These are phyloP conservation scores for Geophilus truncorum DNA, from an alignment of 2,888 invertebrate genomes.

Conservation along the genomic window DNA sequence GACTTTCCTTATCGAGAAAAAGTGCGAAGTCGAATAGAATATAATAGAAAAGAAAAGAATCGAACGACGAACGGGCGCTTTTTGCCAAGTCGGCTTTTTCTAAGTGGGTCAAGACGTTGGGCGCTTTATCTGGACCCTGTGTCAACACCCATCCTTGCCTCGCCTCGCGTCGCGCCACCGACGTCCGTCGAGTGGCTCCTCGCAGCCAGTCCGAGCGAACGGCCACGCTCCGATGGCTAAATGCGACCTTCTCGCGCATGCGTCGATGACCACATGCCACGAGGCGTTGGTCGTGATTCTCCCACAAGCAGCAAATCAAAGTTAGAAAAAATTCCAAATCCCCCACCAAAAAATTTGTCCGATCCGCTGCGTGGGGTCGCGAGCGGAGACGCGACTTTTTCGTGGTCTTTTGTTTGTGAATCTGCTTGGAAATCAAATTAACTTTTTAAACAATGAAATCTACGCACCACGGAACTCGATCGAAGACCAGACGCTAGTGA, in stretches of 20 bases:
- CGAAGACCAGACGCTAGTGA: background rate
- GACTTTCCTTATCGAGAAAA: no score
- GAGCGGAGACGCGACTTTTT: background rate
- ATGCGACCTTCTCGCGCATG: background rate
- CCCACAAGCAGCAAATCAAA: background rate
- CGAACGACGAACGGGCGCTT: background rate
- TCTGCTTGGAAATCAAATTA: conserved; percentile 24
- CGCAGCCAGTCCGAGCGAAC: background rate
- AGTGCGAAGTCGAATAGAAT: no score
- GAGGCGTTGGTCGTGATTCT: background rate
- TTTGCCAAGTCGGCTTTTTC: background rate
- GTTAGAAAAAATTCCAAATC: no score
- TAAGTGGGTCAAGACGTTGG: conserved; percentile 10
- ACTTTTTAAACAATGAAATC: conserved; percentile 13
- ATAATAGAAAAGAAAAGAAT: no score
- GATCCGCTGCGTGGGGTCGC: background rate
- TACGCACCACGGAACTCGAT: conserved; percentile 13
- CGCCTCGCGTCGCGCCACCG: background rate
- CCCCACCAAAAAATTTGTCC: no score
- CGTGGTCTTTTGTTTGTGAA: background rate
- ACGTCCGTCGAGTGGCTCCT: background rate
- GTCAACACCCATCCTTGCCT: background rate
- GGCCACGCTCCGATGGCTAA: background rate
- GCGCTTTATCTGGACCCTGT: background rate
- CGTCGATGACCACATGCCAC: background rate